Conservation (phyloP, 2,113 vertebrate genomes). For the Helogale parvula region DNA sequence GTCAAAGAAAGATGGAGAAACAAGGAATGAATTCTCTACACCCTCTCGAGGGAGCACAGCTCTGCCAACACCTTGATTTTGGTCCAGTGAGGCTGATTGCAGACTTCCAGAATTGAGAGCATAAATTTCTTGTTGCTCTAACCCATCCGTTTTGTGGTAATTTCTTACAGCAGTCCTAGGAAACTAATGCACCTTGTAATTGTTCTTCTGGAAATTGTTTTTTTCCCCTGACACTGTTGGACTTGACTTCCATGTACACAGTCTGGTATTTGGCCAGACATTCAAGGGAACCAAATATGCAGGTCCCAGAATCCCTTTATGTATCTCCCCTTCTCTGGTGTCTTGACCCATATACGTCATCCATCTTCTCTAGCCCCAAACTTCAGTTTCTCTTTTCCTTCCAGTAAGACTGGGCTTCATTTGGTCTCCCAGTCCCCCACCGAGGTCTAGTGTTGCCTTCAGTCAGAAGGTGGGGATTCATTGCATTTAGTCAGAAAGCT, state of each 20-base stretch:
- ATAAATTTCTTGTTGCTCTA: neutral
- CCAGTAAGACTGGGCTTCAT: neutral
- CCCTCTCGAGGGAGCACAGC: neutral
- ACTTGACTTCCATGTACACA: neutral
- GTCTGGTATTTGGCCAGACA: neutral
- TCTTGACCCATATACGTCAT: neutral
- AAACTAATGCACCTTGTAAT: neutral
- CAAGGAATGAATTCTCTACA: neutral
- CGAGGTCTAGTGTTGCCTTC: neutral
- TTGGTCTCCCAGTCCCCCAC: neutral
- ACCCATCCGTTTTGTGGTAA: neutral
- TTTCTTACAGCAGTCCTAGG: neutral
- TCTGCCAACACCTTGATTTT: neutral
- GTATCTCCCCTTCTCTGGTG: neutral
- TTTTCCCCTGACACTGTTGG: neutral
- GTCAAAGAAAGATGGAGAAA: neutral
- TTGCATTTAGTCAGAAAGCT: neutral
- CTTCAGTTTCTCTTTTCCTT: neutral
- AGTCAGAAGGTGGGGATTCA: neutral
- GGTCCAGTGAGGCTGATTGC: neutral
- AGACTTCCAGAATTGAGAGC: neutral
- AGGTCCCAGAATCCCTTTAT: neutral
- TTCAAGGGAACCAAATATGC: neutral
- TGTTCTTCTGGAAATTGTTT: neutral
- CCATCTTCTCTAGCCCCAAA: neutral